Evolutionary conservation across 2,113 vertebrate genomes (phyloP).

Genomic region (Furnarius figulus): DNA sequence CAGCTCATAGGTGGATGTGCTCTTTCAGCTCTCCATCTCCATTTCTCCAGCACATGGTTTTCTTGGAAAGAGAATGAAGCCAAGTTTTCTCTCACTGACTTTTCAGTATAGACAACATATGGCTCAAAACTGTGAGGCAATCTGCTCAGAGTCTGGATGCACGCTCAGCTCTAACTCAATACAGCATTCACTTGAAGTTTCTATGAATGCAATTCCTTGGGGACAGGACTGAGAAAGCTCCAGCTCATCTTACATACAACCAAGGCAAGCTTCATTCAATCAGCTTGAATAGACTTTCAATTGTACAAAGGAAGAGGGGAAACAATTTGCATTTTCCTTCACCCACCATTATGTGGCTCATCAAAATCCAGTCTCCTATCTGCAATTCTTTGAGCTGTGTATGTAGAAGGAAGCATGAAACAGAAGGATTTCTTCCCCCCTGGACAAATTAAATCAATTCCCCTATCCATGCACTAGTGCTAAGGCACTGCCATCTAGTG

Average conservation of each 20-base stretch:
- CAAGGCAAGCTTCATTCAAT: not conserved
- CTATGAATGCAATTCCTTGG: not conserved
- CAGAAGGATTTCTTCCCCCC: not conserved
- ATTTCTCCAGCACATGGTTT: not conserved
- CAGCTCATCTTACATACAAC: not conserved
- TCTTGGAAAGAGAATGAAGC: constrained; percentile 43
- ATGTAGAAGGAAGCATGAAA: constrained; percentile 4
- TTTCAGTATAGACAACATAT: constrained; percentile 60
- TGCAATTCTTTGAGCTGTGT: not conserved
- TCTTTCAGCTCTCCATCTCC: not conserved
- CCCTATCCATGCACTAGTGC: constrained; percentile 18
- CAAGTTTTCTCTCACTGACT: constrained; percentile 30
- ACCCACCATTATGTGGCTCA: not conserved
- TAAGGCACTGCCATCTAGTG: constrained; percentile 67
- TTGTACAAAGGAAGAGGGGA: not conserved
- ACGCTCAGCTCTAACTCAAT: not conserved
- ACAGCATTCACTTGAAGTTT: not conserved
- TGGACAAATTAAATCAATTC: constrained; percentile 31
- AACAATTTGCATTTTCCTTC: not conserved
- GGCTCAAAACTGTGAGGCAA: constrained; percentile 50
- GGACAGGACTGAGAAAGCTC: not conserved
- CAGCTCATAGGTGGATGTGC: accelerated
- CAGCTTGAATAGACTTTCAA: not conserved
- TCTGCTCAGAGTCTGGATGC: constrained; percentile 46
- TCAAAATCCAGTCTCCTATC: not conserved